Conservation (phyloP, 2,113 vertebrate genomes). For the Perca flavescens region DNA sequence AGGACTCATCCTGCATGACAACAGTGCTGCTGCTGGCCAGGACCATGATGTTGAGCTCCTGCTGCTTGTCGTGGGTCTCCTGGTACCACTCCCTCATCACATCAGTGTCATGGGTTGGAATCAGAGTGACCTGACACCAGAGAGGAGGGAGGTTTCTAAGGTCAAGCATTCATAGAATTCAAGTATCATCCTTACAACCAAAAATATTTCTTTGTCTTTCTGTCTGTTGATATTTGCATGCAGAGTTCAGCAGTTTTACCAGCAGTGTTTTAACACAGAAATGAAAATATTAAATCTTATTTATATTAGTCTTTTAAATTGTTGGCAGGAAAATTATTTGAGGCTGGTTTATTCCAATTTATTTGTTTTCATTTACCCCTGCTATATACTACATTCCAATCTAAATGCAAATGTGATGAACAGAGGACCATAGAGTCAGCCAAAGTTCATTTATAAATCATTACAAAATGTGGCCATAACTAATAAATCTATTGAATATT, state of each 20-base stretch:
- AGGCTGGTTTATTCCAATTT: not conserved
- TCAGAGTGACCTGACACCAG: slow-evolving; percentile 91
- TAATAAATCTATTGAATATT: slow-evolving; percentile 1
- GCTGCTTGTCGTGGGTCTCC: slow-evolving; percentile 97
- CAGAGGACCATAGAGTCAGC: not conserved
- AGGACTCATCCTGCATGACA: slow-evolving; percentile 99
- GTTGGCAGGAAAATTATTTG: not conserved
- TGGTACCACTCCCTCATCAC: slow-evolving; percentile 99
- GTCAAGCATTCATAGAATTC: not conserved
- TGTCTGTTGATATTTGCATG: not conserved
- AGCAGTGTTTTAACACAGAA: not conserved
- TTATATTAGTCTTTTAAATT: not conserved
- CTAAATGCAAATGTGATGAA: not conserved
- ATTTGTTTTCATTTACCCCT: not conserved
- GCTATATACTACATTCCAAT: not conserved
- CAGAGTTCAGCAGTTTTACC: not conserved
- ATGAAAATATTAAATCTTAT: not conserved
- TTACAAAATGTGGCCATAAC: not conserved
- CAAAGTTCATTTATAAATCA: not conserved
- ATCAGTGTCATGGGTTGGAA: slow-evolving; percentile 97
- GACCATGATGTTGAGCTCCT: slow-evolving; percentile 98
- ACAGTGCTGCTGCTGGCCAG: slow-evolving; percentile 98
- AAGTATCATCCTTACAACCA: not conserved
- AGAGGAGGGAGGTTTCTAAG: slow-evolving; percentile 18
- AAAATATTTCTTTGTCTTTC: not conserved